These are phyloP conservation scores for Scolopax rusticola DNA, from an alignment of 2,797 vertebrate species.

Conservation along the genomic window DNA sequence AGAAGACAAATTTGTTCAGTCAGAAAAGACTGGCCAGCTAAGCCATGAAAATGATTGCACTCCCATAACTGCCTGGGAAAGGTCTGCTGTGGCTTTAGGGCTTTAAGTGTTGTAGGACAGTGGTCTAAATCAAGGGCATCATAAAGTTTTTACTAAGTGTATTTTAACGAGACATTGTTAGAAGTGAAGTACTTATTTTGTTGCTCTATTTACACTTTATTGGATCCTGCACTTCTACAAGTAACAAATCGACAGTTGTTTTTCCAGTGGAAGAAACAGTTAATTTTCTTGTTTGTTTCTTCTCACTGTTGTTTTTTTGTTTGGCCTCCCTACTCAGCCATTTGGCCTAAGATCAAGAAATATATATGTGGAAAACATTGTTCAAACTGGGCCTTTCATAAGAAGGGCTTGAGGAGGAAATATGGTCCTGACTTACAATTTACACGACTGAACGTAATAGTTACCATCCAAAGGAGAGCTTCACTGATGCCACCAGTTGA, in stretches of 20 bases:
- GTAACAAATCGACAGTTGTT: background rate
- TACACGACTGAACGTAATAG: background rate
- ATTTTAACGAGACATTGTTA: background rate
- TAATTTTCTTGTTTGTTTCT: background rate
- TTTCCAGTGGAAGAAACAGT: background rate
- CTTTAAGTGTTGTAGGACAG: background rate
- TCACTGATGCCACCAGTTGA: background rate
- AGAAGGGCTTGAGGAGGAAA: background rate
- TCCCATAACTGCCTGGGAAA: background rate
- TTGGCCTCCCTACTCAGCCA: background rate
- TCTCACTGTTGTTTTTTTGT: background rate
- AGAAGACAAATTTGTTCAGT: background rate
- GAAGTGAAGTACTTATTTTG: constrained; percentile 9
- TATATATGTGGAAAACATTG: background rate
- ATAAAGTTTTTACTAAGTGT: constrained; percentile 16
- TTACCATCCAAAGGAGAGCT: background rate
- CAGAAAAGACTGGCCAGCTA: background rate
- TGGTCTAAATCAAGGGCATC: background rate
- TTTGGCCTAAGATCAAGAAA: background rate
- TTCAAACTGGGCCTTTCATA: background rate
- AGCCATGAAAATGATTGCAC: background rate
- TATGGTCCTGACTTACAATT: background rate
- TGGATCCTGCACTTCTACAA: background rate
- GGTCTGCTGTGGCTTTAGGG: background rate
- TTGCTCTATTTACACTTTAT: background rate